Base-by-base conservation (phyloP, 2,888 invertebrate genomes). In the Bibio marci region DNA sequence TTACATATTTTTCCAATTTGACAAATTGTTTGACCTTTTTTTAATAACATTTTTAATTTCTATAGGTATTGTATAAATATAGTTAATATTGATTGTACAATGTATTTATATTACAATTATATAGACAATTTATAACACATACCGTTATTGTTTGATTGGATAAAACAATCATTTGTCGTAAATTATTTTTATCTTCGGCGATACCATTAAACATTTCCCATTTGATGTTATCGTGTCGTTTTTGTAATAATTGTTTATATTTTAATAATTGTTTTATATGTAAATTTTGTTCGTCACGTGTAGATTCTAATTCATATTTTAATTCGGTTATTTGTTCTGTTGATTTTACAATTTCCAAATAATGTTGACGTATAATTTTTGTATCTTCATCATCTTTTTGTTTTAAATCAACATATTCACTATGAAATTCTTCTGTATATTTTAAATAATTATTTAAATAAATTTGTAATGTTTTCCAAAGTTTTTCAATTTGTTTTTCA, bases 1-100 rank as follows among this genome's bases (percentile, higher is more conserved):
- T 68, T 61, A 46, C 80, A 82, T 38, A 77, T 70, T 28, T 67
- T 65, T 0, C 70, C 62, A 41, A 80, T 53, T 46, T 73, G 71
- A 25, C 70, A 50, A n/a, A 81, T 58, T 15, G 67, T 68, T 43
- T 70, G 64, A 5, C 76, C 67, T 50, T 74, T 76, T 18, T 61
- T 59, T 28, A 65, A 57, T 2, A 70, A 54, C n/a, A 57, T 58
- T 48, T 72, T 64, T 2, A 78, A 58, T 34, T 59, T 57, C 66
- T 73, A 45, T 1, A 46, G 44, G 13, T 12, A n/a, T n/a, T n/a
- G n/a, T n/a, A n/a, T n/a, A n/a, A n/a, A 22, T 22, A 22, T 22
- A 22, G 22, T 8, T 22, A 6, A 22, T 6, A 22, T 22, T 8
- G 4, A 22, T 22, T 22, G 22, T 4, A 6, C 4, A 6, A 22